These are phyloP conservation scores for Indri indri DNA, from an alignment of 2,113 vertebrate genomes.

Conservation along the genomic window DNA sequence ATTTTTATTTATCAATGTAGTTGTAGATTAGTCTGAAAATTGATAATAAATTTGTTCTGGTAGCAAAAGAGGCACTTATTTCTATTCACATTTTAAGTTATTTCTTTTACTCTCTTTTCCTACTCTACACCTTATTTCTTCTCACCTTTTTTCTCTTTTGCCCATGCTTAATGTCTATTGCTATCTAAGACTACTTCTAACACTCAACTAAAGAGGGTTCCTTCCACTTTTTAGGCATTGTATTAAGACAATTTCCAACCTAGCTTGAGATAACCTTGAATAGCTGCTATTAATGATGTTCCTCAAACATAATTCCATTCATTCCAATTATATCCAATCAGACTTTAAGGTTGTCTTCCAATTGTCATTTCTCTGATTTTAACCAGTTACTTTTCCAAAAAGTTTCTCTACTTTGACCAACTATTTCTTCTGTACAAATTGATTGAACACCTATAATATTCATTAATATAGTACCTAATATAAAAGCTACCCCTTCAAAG, in stretches of 20 bases:
- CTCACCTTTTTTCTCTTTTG: not conserved
- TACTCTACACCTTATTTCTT: not conserved
- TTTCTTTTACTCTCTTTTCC: not conserved
- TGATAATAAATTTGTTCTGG: not conserved
- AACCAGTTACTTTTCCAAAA: not conserved
- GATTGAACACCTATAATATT: not conserved
- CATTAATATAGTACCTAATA: not conserved
- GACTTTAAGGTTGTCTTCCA: not conserved
- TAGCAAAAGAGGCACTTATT: not conserved
- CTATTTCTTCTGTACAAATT: not conserved
- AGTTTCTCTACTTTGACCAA: not conserved
- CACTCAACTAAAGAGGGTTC: not conserved
- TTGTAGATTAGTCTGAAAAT: not conserved
- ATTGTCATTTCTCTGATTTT: not conserved
- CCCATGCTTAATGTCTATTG: not conserved
- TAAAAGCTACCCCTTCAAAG: not conserved
- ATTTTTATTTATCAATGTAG: not conserved
- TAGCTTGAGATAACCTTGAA: not conserved
- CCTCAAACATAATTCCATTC: not conserved
- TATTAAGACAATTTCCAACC: not conserved
- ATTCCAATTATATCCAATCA: not conserved
- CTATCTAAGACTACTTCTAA: not conserved
- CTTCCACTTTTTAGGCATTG: not conserved
- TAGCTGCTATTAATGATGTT: not conserved
- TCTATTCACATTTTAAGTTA: not conserved